Evolutionary conservation across 2,888 invertebrate species (phyloP).

Genomic region (Capitulum mitella): DNA sequence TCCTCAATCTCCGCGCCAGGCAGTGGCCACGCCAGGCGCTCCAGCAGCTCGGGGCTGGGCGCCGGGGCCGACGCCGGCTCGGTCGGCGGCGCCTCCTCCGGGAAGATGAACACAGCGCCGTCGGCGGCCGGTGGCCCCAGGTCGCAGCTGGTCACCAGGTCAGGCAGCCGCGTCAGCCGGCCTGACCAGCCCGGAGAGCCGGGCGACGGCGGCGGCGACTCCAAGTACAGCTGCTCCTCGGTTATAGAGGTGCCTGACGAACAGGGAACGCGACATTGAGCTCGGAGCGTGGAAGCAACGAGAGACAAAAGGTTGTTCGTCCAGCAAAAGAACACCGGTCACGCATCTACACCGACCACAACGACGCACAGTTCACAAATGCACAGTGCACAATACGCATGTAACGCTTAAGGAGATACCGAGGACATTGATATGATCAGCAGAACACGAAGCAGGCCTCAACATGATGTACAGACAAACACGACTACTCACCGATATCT

Average conservation of each 20-base stretch:
- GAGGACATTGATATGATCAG: too few relatives aligned
- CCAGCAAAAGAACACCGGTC: too few relatives aligned
- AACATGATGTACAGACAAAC: too few relatives aligned
- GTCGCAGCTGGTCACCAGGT: constrained; percentile 9
- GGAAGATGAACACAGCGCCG: not conserved
- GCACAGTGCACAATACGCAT: too few relatives aligned
- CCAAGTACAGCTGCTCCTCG: not conserved
- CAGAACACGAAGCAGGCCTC: too few relatives aligned
- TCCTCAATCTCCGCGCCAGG: not conserved
- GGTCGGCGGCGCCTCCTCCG: not conserved
- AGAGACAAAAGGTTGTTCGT: too few relatives aligned
- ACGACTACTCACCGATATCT: not conserved
- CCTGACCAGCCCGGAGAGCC: not conserved
- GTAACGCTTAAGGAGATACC: too few relatives aligned
- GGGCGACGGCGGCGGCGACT: not conserved
- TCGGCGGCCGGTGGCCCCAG: not conserved
- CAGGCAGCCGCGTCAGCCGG: not conserved
- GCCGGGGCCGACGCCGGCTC: not conserved
- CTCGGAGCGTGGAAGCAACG: too few relatives aligned
- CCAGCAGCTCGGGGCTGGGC: not conserved
- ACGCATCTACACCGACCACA: too few relatives aligned
- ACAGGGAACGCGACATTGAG: too few relatives aligned
- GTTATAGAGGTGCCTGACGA: not conserved
- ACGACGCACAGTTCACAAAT: too few relatives aligned
- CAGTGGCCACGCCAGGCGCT: constrained; percentile 6